Evolutionary conservation across 2,888 invertebrate genomes (phyloP), one percentile per base, ranked within the genome.

Genomic region (Neocrepidodera transversa): DNA sequence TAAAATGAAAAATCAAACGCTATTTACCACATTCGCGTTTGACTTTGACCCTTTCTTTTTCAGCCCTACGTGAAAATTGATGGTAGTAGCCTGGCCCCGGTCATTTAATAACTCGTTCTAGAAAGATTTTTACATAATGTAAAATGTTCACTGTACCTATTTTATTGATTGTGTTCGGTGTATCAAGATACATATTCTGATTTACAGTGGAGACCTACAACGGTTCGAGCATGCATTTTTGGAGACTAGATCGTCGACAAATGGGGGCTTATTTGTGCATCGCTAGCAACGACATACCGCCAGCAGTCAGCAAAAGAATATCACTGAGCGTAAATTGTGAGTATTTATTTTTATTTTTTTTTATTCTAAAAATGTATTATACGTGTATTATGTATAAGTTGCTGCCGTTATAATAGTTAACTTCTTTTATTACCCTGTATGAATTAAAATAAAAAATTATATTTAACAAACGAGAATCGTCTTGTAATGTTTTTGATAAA

Each of bases 181-280:
- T n/a, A n/a, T n/a, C n/a, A n/a, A n/a, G n/a, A n/a, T n/a, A n/a
- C n/a, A n/a, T n/a, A n/a, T n/a, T n/a, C n/a, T n/a, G n/a, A n/a
- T 62, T 77, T 76, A 11, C 80, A 88, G 89, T 87, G 70, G 90
- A 91, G 72, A 88, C 87, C 58, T 90, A 87, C 81, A 90, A 89
- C 70, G 94, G 93, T 65, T 88, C 88, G 64, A 82, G 84, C 61
- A 79, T 92, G 69, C 83, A 87, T 66, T 85, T 95, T 72, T 85
- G 90, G 82, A 87, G 91, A 63, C 86, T 95, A 71, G 92, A 93
- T 75, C 84, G 95, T 50, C 86, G 90, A 71, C 95, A 95, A 83
- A 95, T 94, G 91, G 95, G 94, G 30, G 89, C 92, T 23, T 95
- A 94, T 79, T 86, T 95, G 71, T 95, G 95, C 82, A 93, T 94